A percentile compares a stretch with the other conserved stretches of the same genome.
These are phyloP conservation scores for Bufo bufo DNA, from an alignment of 2,113 vertebrate genomes.

Conservation along the genomic window DNA sequence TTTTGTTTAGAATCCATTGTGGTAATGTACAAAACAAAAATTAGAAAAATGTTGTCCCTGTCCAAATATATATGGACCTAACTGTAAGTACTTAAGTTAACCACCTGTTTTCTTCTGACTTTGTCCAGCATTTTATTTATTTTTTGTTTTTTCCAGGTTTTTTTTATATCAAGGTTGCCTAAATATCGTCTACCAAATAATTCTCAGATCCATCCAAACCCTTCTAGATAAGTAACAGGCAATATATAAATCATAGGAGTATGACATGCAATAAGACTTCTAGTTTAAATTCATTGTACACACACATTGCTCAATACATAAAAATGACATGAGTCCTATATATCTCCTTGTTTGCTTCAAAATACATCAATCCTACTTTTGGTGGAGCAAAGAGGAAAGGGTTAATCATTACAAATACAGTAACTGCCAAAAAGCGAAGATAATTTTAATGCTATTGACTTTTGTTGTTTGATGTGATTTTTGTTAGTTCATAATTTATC, in stretches of 20 bases:
- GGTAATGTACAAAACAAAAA: too few relatives aligned
- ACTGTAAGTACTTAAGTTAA: background rate
- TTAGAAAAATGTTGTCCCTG: too few relatives aligned
- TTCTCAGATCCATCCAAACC: background rate
- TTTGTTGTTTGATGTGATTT: background rate
- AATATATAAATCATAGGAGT: background rate
- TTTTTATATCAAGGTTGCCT: background rate
- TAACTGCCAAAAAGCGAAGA: slow-evolving; percentile 1
- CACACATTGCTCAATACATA: slow-evolving; percentile 19
- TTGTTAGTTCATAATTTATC: background rate
- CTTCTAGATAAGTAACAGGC: background rate
- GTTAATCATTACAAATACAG: slow-evolving; percentile 19
- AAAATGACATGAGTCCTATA: slow-evolving; percentile 10
- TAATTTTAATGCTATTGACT: slow-evolving; percentile 18
- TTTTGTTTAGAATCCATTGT: too few relatives aligned
- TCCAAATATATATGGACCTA: too few relatives aligned
- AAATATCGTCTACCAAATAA: background rate
- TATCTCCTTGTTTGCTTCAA: slow-evolving; percentile 20
- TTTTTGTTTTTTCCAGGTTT: background rate
- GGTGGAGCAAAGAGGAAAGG: slow-evolving; percentile 8
- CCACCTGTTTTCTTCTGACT: background rate
- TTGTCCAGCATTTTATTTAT: background rate
- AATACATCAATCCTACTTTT: slow-evolving; percentile 19
- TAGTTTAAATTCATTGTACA: slow-evolving; percentile 2
- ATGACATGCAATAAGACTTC: slow-evolving; percentile 7